Percentiles rank a stretch among this genome's conserved stretches.
phyloP scores from a whole-genome alignment of 2,797 vertebrate species.

The Carapus acus region DNA sequence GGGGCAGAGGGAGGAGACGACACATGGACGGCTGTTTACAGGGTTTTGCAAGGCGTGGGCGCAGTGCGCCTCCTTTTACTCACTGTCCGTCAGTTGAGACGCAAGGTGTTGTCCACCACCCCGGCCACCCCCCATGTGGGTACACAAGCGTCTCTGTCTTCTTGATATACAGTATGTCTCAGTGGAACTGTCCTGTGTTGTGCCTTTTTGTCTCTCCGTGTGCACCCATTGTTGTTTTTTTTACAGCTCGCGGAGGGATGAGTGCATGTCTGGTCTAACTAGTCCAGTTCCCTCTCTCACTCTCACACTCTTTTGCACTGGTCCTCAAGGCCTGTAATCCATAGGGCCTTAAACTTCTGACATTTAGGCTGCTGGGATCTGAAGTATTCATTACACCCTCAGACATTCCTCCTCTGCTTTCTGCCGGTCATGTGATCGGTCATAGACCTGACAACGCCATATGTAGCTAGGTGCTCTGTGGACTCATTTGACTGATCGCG shows the following conservation, averaged over 20 bases:
- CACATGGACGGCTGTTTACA: constrained; percentile 61
- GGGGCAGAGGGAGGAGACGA: constrained; percentile 42
- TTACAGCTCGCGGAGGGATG: no score
- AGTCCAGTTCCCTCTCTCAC: not conserved
- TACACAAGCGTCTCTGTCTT: no score
- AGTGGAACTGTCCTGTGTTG: not conserved
- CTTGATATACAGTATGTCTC: no score
- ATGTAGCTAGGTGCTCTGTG: constrained; percentile 60
- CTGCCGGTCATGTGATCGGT: constrained; percentile 48
- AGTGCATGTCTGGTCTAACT: not conserved
- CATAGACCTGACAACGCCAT: constrained; percentile 53
- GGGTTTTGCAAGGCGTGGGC: constrained; percentile 45
- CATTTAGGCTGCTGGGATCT: constrained; percentile 28
- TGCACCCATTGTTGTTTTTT: no score
- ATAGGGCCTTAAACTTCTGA: constrained; percentile 28
- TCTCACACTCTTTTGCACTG: not conserved
- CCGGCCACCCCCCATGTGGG: no score
- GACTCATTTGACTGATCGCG: constrained; percentile 19
- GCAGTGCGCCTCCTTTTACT: constrained; percentile 25
- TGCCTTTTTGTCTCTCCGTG: no score
- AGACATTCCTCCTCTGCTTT: constrained; percentile 36
- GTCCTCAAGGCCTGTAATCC: constrained; percentile 46
- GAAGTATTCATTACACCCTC: constrained; percentile 62
- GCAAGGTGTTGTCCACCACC: no score
- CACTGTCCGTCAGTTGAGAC: no score